phyloP scores from a whole-genome alignment of 2,888 invertebrate genomes.

The Nemurella pictetii region DNA sequence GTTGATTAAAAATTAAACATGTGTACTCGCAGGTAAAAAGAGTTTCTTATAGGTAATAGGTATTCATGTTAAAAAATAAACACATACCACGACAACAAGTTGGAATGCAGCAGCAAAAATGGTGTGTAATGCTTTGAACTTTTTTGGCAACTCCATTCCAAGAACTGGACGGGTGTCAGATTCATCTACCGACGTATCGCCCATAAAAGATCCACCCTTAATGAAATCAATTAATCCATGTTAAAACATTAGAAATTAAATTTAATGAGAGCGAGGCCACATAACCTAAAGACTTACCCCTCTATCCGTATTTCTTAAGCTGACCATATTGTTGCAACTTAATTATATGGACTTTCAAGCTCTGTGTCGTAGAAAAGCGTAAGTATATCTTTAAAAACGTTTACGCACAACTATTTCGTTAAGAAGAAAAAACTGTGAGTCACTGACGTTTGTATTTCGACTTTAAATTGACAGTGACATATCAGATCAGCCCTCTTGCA shows the following conservation, averaged over 20 bases:
- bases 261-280: neutral
- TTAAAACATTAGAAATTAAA: neutral
- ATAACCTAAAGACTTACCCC: neutral
- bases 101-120: neutral
- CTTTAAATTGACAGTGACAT: no score
- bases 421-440: neutral
- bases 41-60: no score
- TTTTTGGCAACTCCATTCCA: neutral
- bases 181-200: neutral
- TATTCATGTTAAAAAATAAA: neutral
- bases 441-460: neutral
- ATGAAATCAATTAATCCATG: neutral
- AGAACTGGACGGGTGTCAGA: neutral
- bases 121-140: neutral
- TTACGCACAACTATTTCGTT: no score
- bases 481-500: neutral
- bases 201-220: neutral
- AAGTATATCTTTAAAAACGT: no score
- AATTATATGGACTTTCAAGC: no score
- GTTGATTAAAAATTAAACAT: neutral
- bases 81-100: neutral
- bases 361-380: no score
- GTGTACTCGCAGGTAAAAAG: neutral
- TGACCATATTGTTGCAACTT: neutral
- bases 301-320: neutral